Evolutionary conservation across 2,888 invertebrate species (phyloP), one percentile per base, ranked within the genome.

Genomic region (Diogma glabrata): DNA sequence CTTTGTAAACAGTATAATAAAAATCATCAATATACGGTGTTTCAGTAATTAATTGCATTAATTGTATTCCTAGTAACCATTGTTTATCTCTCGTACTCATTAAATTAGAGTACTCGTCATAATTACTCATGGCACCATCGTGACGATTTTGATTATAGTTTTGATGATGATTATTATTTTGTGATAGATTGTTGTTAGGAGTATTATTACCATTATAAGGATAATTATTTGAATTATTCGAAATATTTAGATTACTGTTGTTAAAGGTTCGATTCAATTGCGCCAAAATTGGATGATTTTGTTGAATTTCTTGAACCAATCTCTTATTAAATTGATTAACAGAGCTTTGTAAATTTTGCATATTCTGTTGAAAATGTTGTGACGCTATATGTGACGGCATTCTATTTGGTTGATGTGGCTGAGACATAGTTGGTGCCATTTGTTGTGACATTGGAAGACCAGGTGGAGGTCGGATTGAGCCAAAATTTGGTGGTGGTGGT

Each of bases 21-120:
- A 90, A 99, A 69, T 99, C 99, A 65, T 97, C 95, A 60, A 93
- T 82, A 67, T 92, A 93, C 0, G 97, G 96, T 54, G 95, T 92
- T 49, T 91, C 93, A 0, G 92, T 91, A 64, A 93, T 91, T 2
- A 96, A 75, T 64, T 96, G 96, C 54, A 94, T 69, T 66, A 94
- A 74, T 67, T 97, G 97, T 58, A 99, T 96, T 65, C 92, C 93
- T 56, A 94, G 82, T 10, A 99, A 74, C 93, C 96, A 96, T 59
- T 95, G 93, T 61, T 95, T 94, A 67, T 99, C 97, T 23, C 89
- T 78, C 56, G 80, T 80, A 12, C 88, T 88, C 97, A 99, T 97
- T 10, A 97, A 74, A 1, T 94, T 95, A 0, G 87, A 84, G 65
- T 90, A 94, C 57, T 88, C 87, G 61, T 92, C 90, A 54, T 72